Evolutionary conservation across 2,113 vertebrate species (phyloP), one percentile per base, ranked within the genome.

Genomic region (Micronisus gabar): DNA sequence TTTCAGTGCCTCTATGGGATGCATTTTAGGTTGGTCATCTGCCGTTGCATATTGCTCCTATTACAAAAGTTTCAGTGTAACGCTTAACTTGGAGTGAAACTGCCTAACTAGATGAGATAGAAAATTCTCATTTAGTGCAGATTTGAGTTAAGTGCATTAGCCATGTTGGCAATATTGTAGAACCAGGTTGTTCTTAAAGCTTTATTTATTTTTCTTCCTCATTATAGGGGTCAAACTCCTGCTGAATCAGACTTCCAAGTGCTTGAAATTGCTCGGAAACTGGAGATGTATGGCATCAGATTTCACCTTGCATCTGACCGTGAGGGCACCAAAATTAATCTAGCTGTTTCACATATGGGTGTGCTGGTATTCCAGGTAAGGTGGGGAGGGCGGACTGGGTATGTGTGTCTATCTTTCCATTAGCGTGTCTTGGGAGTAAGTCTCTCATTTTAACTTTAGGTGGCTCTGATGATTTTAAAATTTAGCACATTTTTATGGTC

Each of bases 191-290:
- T 32, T 80, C 38, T 75, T 81, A 30, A 79, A 27, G 34, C 21
- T 70, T 36, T 16, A 1, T 76, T 73, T 86, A 3, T 70, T 27
- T 67, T 32, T 82, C 20, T 78, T 70, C 66, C 29, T 26, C n/a
- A 2, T 36, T 61, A 2, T 30, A 99, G 99, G 92, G 99, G 99
- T 74, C 99, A 99, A 96, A 99, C 99, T 56, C 99, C 99, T 30
- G 99, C 99, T 2, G 99, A 99, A 96, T 99, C 99, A 0, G 99
- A 99, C 96, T 99, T 99, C 68, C 99, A 99, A 96, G 99, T 99
- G 92, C 98, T 99, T 68, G 99, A 99, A 96, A 99, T 99, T 22
- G 99, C 99, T 41, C 98, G 99, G 34, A 99, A 99, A 72, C 97
- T 99, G 97, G 99, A 99, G 91, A 99, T 99, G 99, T 99, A 99